Base-by-base conservation (phyloP, 2,113 vertebrate species). In the Cyphomyrus discorhynchus region DNA sequence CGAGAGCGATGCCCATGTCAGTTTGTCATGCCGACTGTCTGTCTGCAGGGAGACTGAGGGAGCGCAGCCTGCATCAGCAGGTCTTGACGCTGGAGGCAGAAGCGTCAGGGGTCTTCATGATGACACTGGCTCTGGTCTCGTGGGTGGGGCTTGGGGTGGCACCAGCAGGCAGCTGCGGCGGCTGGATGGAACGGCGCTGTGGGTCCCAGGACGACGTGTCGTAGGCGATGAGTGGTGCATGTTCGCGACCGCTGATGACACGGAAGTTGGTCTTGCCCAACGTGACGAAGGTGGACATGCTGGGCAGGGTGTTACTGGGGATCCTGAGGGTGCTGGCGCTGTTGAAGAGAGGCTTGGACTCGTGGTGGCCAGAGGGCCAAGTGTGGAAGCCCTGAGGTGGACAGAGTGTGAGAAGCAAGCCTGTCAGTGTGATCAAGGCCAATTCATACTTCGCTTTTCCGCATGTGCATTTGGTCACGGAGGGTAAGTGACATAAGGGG, bases 51-150 rank as follows among this genome's bases (percentile, higher is more conserved):
- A 66, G 62, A 11, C 62, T n/a, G n/a, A 27, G 62, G 62, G n/a
- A 70, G 62, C 10, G 10, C 62, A 70, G n/a, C 62, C 62, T 70
- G 62, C 56, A 46, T 96, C 96, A 97, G 91, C 95, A 97, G 93
- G 96, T 97, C 93, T 97, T 97, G 91, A 97, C 96, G 19, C 96
- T 95, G 0, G 97, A 95, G 94, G 97, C 96, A 89, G 97, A 97
- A 93, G 98, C 96, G 45, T 99, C 98, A 3, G 98, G 98, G 0
- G 98, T 99, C 83, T 99, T 99, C 97, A 98, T 98, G 94, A 99
- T 99, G 94, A 99, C 98, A 0, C 97, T 99, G 89, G 98, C 98
- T 27, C 98, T 96, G 3, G 96, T 95, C 94, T 99, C 98, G 0
- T 97, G 96, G 92, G 95, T 94, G 9, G 91, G 50, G 35, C 87